Evolutionary conservation across 92 coral and sea anemone species (phyloP).

Genomic region (Porites rus): DNA sequence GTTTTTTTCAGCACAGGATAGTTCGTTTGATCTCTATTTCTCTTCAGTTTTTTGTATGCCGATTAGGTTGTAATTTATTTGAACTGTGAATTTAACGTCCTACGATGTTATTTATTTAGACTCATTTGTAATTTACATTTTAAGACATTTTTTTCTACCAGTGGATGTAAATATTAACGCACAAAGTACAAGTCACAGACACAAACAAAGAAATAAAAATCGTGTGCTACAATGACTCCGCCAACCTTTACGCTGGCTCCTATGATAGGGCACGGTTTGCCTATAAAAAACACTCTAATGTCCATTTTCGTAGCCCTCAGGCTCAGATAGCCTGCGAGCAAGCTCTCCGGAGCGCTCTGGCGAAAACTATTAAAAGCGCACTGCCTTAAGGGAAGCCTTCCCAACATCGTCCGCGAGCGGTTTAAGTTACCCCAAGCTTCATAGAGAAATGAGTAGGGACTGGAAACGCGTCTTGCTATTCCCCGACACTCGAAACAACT

Average conservation of each 20-base stretch:
- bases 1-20: background rate
- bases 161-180: slow-evolving; percentile 20
- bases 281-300: no score
- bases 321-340: no score
- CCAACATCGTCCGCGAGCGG: no score
- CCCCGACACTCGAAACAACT: no score
- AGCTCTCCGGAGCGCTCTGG: no score
- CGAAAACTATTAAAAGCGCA: no score
- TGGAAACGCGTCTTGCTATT: no score
- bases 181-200: background rate
- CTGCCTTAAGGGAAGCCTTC: no score
- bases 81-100: slow-evolving; percentile 11
- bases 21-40: background rate
- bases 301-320: no score
- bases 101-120: background rate
- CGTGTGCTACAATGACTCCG: background rate
- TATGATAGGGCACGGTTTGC: no score
- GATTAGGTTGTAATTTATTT: background rate
- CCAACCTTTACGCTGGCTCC: background rate
- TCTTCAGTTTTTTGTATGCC: background rate
- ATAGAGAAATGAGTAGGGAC: no score
- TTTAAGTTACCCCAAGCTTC: no score
- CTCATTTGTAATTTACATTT: background rate
- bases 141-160: background rate
- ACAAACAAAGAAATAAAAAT: background rate